Base-by-base conservation (phyloP, 1,140 invertebrate species). In the Drosophila azteca region DNA sequence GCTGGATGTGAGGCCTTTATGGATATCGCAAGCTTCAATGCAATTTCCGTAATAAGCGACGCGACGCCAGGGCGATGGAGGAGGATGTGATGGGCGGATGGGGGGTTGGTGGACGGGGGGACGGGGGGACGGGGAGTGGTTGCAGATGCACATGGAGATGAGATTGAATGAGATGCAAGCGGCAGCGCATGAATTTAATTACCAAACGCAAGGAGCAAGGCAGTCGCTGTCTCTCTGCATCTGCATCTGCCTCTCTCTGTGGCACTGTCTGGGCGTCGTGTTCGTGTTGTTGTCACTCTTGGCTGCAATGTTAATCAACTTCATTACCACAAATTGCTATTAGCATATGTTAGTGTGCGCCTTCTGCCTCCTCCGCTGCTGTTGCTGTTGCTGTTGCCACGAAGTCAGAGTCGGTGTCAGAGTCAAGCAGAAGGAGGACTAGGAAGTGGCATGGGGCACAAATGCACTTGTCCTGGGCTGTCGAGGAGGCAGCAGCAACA, bases 241-340 rank as follows among this genome's bases (percentile, higher is more conserved):
- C 24, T 62, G 61, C 29, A 13, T 24, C 15, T 45, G 17, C 24
- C 24, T 15, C 26, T 43, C n/a, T 44, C 6, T 55, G 24, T 52
- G 55, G 48, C 22, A 48, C 41, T 54, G 57, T 48, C 46, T 35
- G 55, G 44, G 61, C 26, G 51, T 54, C 49, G 39, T 81, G 77
- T 77, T 81, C 73, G 48, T 71, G 83, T 78, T 87, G 77, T 79
- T 87, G 78, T 82, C 79, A 88, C 79, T 88, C 79, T 70, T 79
- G 82, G 82, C 79, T 87, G 82, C 82, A 88, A 87, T 88, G 82
- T 88, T 87, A 87, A 87, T 87, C 82, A 87, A 87, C 82, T 87
- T 87, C 82, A 87, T 87, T 87, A 88, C 82, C 82, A 83, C 82
- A 87, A 87, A 87, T 88, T 87, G 82, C 79, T 88, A 87, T 87